Percentiles rank a stretch among this genome's conserved stretches.
Conservation (phyloP, 2,888 invertebrate genomes). For the Nymphalis urticae region DNA sequence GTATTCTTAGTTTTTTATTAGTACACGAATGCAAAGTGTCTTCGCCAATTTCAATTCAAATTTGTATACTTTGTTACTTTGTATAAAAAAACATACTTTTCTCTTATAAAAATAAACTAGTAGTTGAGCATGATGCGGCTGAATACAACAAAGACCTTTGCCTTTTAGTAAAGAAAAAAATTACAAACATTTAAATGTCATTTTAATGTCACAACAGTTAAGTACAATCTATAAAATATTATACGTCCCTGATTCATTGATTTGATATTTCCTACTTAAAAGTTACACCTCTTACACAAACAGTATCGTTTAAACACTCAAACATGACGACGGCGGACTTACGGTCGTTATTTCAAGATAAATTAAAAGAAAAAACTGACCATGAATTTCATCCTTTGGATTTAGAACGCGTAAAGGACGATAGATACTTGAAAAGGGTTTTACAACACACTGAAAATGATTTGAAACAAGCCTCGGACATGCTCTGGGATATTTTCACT, state of each 20-base stretch:
- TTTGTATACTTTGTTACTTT: too few relatives aligned
- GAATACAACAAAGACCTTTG: too few relatives aligned
- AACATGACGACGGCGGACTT: constrained; percentile 45
- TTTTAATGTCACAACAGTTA: constrained; percentile 10
- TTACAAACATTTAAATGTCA: neutral
- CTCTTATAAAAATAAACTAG: too few relatives aligned
- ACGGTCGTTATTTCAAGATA: constrained; percentile 46
- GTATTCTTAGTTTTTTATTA: too few relatives aligned
- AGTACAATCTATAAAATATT: neutral
- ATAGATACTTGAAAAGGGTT: constrained; percentile 86
- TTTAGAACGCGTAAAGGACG: constrained; percentile 84
- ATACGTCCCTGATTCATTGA: constrained; percentile 14
- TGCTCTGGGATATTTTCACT: constrained; percentile 87
- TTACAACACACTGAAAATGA: constrained; percentile 86
- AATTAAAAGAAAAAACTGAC: constrained; percentile 43
- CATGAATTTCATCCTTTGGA: constrained; percentile 82
- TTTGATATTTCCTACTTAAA: constrained; percentile 20
- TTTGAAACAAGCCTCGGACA: constrained; percentile 82
- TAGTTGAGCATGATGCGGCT: too few relatives aligned
- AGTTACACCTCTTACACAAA: neutral
- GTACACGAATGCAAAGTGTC: too few relatives aligned
- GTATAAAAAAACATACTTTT: too few relatives aligned
- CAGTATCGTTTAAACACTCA: constrained; percentile 6
- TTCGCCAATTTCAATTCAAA: too few relatives aligned
- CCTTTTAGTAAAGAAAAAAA: neutral